Conservation (phyloP, 2,113 vertebrate species). For the Ivindomyrus marchei region DNA sequence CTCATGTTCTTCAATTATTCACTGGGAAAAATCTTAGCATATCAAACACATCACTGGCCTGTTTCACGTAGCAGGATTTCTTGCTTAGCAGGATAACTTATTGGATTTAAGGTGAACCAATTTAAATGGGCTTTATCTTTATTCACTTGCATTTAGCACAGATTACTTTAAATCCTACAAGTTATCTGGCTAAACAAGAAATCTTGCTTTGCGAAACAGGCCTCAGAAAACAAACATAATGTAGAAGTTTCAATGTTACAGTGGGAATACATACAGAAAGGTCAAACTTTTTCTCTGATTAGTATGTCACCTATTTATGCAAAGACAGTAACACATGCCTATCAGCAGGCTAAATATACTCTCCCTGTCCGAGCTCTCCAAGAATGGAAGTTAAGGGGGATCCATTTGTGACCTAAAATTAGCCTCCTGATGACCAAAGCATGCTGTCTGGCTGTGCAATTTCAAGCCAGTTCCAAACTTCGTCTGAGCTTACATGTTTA, state of each 20-base stretch:
- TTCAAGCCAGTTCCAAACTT: conserved; percentile 22
- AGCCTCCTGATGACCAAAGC: conserved; percentile 46
- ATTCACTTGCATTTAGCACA: not conserved
- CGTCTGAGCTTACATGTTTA: not conserved
- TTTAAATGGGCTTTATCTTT: not conserved
- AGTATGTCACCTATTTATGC: conserved; percentile 11
- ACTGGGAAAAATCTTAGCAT: not conserved
- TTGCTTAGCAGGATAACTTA: not conserved
- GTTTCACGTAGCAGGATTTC: not conserved
- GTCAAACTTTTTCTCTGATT: not conserved
- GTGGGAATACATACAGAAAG: not conserved
- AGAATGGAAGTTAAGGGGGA: conserved; percentile 82
- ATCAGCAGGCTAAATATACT: conserved; percentile 80
- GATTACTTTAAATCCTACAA: not conserved
- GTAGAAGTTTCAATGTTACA: not conserved
- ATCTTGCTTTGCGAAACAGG: not conserved
- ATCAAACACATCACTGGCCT: not conserved
- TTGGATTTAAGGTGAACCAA: not conserved
- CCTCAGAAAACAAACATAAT: not conserved
- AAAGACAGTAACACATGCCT: conserved; percentile 53
- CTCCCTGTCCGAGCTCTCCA: conserved; percentile 57
- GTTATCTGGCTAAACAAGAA: not conserved
- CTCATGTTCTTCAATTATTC: not conserved
- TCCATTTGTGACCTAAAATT: conserved; percentile 77
- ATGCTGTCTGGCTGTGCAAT: conserved; percentile 21